Percentiles rank a stretch among this genome's conserved stretches.
Evolutionary conservation across 2,888 invertebrate species (phyloP).

Genomic region (Spatulosminthurus flaviceps): DNA sequence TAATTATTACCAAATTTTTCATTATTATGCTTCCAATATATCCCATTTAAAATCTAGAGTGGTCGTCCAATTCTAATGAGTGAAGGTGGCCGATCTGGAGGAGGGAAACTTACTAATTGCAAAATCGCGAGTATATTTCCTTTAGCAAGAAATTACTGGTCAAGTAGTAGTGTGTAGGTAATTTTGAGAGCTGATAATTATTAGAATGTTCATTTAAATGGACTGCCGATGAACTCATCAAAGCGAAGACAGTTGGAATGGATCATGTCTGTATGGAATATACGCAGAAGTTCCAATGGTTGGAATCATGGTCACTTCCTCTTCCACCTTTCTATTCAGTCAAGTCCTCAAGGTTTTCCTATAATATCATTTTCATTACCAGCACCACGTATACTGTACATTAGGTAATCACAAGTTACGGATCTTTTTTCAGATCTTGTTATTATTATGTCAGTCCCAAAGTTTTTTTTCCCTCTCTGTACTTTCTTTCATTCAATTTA

Average conservation of each 20-base stretch:
- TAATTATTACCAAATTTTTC: no score
- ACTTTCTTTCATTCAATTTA: neutral
- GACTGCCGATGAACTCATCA: slow-evolving; percentile 30
- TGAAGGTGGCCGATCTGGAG: no score
- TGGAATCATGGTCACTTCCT: slow-evolving; percentile 62
- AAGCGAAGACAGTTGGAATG: slow-evolving; percentile 11
- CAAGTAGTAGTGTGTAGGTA: neutral
- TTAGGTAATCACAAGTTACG: slow-evolving; percentile 10
- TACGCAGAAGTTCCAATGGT: slow-evolving; percentile 45
- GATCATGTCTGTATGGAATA: no score
- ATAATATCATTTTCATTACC: slow-evolving; percentile 31
- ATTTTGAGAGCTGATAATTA: neutral
- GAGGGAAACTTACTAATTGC: no score
- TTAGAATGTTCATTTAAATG: slow-evolving; percentile 2
- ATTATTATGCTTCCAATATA: no score
- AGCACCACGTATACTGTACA: neutral
- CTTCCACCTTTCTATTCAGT: slow-evolving; percentile 63
- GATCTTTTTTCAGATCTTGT: slow-evolving; percentile 9
- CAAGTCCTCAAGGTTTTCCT: slow-evolving; percentile 56
- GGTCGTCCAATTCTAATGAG: no score
- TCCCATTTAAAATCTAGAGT: no score
- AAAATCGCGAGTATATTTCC: no score
- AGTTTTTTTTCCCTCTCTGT: no score
- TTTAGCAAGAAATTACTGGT: neutral
- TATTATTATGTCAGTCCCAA: neutral